Base-by-base conservation (phyloP, 2,113 vertebrate genomes). In the Isichthys henryi region DNA sequence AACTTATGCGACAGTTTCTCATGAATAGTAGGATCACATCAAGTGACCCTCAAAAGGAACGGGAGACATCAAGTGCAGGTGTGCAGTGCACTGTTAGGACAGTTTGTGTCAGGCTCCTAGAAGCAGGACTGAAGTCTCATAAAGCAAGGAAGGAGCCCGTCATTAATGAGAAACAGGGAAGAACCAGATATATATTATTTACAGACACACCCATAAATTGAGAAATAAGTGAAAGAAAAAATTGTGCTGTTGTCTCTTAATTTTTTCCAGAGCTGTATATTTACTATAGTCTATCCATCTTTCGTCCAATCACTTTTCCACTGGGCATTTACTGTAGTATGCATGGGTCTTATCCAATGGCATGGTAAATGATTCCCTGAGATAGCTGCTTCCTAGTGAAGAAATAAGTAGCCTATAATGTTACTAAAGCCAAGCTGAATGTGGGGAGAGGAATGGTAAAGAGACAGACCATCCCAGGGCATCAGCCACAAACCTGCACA, bases 401-500 rank as follows among this genome's bases (percentile, higher is more conserved):
- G 43, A 43, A 7, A 19, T 80, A 43, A 80, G 35, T 15, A 43
- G 74, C 74, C 35, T 43, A 80, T 43, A 19, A 80, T 39, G 74
- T 80, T 80, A 19, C 15, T 43, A 80, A 80, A 43, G 15, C 74
- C 11, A 19, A 46, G 45, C 21, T 8, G 49, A 43, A 21, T 13
- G 50, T 2, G 5, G 31, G 15, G 13, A 31, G 50, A 10, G 31
- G 5, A n/a, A 53, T 17, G 87, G 21, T 48, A 21, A 46, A n/a
- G 52, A 19, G 58, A n/a, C 17, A 5, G 3, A 19, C 23, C 31
- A 10, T 10, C 56, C 19, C n/a, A 0, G 19, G n/a, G 35, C 15
- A 23, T 27, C 23, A 17, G 19, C 39, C 50, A 89, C 97, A 95
- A 91, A 99, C 98, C 98, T 94, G 96, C 96, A 9, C 96, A 98